Evolutionary conservation across 1,140 invertebrate genomes (phyloP), one percentile per base, ranked within the genome.

Genomic region (Ganaspis sp.): DNA sequence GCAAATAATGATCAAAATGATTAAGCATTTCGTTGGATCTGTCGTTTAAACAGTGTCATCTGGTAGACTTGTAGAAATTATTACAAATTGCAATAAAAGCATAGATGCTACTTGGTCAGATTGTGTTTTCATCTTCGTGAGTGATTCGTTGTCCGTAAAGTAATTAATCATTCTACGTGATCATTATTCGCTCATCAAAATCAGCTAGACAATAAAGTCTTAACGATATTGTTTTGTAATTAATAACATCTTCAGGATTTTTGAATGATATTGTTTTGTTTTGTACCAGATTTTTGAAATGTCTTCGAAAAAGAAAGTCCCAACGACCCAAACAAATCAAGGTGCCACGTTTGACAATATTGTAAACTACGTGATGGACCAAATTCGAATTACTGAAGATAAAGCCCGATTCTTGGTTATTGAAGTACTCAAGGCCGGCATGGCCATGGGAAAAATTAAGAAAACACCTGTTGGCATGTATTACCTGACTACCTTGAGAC

Each of bases 291-390:
- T 21, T 29, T 5, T 17, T 5, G 17, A 17, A 49, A 49, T 64
- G 58, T 12, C 15, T 12, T 6, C 58, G 0, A 1, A 1, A 15
- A 64, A 29, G 4, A 64, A n/a, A n/a, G 0, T 29, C 15, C 12
- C 12, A 5, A 11, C 15, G 23, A n/a, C n/a, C n/a, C 23, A 17
- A 4, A 49, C 23, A 26, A 64, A 64, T 29, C 73, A 82, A 64
- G 88, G 89, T 42, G 88, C 86, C 38, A 84, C 75, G 42, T 83
- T 91, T 69, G 73, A 84, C 5, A 79, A 76, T 15, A 90, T 91
- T 74, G 81, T 91, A n/a, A 72, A 76, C 2, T 85, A 90, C 73
- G 89, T 91, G 23, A 40, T 87, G 81, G 76, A 75, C 58, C 75
- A 85, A 8, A 85, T 83, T 45, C 77, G 83, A 9, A 75, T 87